A percentile compares a stretch with the other conserved stretches of the same genome.
These are phyloP conservation scores for Falco punctatus DNA, from an alignment of 2,113 vertebrate species.

Conservation along the genomic window DNA sequence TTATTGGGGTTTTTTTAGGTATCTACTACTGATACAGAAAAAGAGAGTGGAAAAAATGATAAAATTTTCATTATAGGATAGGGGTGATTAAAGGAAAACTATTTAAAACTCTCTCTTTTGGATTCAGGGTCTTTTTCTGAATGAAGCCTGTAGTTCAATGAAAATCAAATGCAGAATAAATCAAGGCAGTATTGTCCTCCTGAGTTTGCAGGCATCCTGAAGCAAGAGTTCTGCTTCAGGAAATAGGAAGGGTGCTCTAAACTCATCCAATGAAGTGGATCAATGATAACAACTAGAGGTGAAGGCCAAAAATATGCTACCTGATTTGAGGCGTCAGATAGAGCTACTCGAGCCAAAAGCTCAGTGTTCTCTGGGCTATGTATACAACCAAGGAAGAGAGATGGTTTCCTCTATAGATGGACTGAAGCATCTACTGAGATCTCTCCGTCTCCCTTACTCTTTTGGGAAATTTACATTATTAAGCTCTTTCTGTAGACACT, in stretches of 20 bases:
- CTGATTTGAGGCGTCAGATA: not conserved
- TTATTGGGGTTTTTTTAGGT: not conserved
- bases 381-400: not conserved
- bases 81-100: not conserved
- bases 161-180: not conserved
- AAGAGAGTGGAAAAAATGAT: not conserved
- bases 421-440: not conserved
- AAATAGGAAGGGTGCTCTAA: not conserved
- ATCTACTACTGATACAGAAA: not conserved
- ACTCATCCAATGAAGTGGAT: not conserved
- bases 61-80: not conserved
- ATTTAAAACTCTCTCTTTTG: not conserved
- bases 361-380: not conserved
- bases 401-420: not conserved
- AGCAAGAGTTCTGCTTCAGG: not conserved
- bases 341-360: not conserved
- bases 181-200: not conserved
- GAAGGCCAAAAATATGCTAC: not conserved
- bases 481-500: not conserved
- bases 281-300: not conserved
- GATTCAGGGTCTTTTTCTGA: not conserved
- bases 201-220: not conserved
- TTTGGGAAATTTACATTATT: not conserved
- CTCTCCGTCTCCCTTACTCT: not conserved
- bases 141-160: not conserved